Conservation (phyloP, 2,797 vertebrate species). For the Enteromius viviparus region DNA sequence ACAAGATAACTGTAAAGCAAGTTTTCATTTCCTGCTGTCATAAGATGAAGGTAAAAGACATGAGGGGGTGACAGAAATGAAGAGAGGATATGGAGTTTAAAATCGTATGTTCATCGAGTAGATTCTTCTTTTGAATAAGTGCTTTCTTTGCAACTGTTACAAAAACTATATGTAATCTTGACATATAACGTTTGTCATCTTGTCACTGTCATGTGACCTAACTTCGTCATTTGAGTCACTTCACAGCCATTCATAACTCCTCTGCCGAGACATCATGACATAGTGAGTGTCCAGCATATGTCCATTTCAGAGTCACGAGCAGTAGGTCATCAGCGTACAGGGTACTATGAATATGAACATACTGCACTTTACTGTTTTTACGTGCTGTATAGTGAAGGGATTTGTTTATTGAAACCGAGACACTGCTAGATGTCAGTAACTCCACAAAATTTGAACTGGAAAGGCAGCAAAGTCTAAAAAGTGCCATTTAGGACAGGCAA, state of each 20-base stretch:
- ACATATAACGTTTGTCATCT: neutral
- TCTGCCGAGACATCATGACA: neutral
- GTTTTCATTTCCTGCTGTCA: neutral
- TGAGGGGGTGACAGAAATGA: conserved; percentile 58
- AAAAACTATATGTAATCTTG: neutral
- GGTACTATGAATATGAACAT: no score
- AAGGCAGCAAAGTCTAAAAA: neutral
- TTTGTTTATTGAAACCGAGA: neutral
- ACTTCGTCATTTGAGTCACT: neutral
- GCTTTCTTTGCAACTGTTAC: neutral
- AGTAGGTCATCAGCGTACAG: neutral
- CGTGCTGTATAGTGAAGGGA: neutral
- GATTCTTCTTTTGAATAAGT: neutral
- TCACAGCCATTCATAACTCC: neutral
- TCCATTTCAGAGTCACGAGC: neutral
- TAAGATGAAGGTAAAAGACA: conserved; percentile 4
- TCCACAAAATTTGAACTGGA: neutral
- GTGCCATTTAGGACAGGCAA: neutral
- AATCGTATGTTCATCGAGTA: neutral
- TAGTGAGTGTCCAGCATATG: neutral
- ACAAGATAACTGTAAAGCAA: conserved; percentile 17
- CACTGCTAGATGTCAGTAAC: neutral
- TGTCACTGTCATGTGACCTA: neutral
- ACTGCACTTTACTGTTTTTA: neutral
- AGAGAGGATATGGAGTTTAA: neutral